A percentile compares a stretch with the other conserved stretches of the same genome.
Conservation (phyloP, 2,113 vertebrate species). For the Notiomystis cincta region DNA sequence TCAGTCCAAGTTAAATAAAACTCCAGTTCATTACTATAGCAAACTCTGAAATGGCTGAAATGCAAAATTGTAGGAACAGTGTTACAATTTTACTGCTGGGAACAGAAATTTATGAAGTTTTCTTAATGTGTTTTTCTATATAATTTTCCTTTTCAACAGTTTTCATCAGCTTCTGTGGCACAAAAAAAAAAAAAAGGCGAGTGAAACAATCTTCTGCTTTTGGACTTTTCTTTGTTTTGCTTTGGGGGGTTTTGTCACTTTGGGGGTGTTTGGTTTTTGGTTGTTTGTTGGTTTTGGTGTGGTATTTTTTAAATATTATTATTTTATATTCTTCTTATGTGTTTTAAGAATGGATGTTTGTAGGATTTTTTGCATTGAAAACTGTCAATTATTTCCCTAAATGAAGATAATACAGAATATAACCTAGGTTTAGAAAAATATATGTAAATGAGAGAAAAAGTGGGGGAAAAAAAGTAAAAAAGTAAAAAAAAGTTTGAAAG, state of each 20-base stretch:
- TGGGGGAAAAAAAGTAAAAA: neutral
- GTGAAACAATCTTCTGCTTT: neutral
- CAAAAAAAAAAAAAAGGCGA: neutral
- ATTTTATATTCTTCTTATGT: neutral
- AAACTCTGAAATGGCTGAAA: neutral
- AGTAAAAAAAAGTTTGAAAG: neutral
- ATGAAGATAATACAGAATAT: neutral
- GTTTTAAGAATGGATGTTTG: neutral
- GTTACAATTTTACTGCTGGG: neutral
- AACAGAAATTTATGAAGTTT: neutral
- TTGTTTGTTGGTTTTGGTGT: neutral
- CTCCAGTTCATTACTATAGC: neutral
- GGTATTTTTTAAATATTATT: neutral
- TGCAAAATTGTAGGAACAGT: neutral
- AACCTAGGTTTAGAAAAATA: neutral
- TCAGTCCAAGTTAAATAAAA: slow-evolving; percentile 39
- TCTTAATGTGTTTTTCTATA: neutral
- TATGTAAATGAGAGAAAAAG: neutral
- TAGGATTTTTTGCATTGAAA: neutral
- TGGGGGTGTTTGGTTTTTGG: neutral
- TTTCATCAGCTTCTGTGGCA: neutral
- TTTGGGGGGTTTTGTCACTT: neutral
- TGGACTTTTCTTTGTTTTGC: neutral
- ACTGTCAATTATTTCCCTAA: neutral
- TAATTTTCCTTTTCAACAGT: neutral